These are phyloP conservation scores for Herminia tarsipennalis DNA, from an alignment of 2,888 invertebrate genomes.

Conservation along the genomic window DNA sequence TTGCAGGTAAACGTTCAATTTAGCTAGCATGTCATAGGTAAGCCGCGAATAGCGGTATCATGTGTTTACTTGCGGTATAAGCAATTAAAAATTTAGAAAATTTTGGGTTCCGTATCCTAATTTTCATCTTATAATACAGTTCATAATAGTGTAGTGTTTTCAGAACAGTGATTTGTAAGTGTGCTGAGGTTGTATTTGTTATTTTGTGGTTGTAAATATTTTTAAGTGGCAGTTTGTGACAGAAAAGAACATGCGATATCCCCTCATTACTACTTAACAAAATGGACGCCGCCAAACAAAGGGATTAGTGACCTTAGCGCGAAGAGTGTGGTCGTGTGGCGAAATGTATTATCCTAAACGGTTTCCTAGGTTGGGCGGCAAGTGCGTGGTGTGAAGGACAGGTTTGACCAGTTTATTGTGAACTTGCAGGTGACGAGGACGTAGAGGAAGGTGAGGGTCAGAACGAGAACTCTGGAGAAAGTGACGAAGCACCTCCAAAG, in stretches of 20 bases:
- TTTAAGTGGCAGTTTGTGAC: conserved; percentile 85
- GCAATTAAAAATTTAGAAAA: conserved; percentile 83
- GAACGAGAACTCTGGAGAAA: conserved; percentile 90
- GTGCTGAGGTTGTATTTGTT: conserved; percentile 67
- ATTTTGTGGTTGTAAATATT: conserved; percentile 81
- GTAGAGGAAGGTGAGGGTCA: conserved; percentile 88
- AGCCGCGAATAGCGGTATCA: conserved; percentile 86
- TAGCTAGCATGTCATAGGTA: conserved; percentile 85
- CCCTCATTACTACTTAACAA: conserved; percentile 90
- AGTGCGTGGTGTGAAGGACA: conserved; percentile 59
- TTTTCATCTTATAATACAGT: conserved; percentile 36
- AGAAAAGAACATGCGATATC: conserved; percentile 88
- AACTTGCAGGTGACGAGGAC: conserved; percentile 88
- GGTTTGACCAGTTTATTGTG: conserved; percentile 76
- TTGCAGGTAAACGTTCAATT: conserved; percentile 90
- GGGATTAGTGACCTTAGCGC: conserved; percentile 88
- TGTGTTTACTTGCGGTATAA: conserved; percentile 85
- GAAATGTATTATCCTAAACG: conserved; percentile 54
- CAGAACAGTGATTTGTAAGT: conserved; percentile 44
- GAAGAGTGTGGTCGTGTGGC: conserved; percentile 70
- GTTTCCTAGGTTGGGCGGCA: conserved; percentile 56
- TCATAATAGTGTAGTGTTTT: conserved; percentile 41
- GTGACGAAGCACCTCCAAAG: conserved; percentile 89
- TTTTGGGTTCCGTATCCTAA: conserved; percentile 54
- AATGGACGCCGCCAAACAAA: conserved; percentile 92